Conservation (phyloP, 2,888 invertebrate genomes). For the Flexamia atlantica region DNA sequence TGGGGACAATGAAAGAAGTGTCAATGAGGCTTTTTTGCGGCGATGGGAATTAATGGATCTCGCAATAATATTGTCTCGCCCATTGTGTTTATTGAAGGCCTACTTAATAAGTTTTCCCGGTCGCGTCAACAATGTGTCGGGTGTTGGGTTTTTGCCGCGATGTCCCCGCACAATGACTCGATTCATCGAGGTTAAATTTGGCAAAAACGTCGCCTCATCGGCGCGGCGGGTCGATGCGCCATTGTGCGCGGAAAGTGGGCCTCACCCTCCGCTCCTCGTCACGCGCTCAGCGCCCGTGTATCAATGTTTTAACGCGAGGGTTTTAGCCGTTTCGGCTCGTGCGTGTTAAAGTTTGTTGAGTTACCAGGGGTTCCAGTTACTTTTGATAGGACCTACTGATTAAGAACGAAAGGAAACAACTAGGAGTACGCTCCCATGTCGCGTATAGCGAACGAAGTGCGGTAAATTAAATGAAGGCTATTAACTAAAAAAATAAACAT, state of each 20-base stretch:
- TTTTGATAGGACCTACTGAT: too few relatives aligned
- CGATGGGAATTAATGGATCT: slow-evolving; percentile 26
- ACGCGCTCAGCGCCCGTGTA: too few relatives aligned
- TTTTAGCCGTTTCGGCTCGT: too few relatives aligned
- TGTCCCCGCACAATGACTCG: slow-evolving; percentile 23
- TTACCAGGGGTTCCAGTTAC: too few relatives aligned
- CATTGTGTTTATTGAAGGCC: slow-evolving; percentile 20
- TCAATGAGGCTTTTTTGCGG: slow-evolving; percentile 25
- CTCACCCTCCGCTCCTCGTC: neutral
- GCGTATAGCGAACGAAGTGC: too few relatives aligned
- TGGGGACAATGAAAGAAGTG: slow-evolving; percentile 20
- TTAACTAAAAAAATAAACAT: too few relatives aligned
- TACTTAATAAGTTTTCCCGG: slow-evolving; percentile 37
- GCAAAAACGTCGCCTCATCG: slow-evolving; percentile 53
- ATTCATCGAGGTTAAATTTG: slow-evolving; percentile 46
- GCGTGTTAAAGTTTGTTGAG: too few relatives aligned
- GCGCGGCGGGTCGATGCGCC: neutral
- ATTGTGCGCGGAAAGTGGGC: slow-evolving; percentile 13
- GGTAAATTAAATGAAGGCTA: too few relatives aligned
- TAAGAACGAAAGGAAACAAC: too few relatives aligned
- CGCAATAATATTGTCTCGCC: slow-evolving; percentile 38
- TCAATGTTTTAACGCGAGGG: too few relatives aligned
- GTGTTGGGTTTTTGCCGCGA: neutral
- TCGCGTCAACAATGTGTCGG: slow-evolving; percentile 14
- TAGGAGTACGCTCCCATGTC: too few relatives aligned